phyloP scores from a whole-genome alignment of 2,888 invertebrate species.

The Sphaeridia pumilis region DNA sequence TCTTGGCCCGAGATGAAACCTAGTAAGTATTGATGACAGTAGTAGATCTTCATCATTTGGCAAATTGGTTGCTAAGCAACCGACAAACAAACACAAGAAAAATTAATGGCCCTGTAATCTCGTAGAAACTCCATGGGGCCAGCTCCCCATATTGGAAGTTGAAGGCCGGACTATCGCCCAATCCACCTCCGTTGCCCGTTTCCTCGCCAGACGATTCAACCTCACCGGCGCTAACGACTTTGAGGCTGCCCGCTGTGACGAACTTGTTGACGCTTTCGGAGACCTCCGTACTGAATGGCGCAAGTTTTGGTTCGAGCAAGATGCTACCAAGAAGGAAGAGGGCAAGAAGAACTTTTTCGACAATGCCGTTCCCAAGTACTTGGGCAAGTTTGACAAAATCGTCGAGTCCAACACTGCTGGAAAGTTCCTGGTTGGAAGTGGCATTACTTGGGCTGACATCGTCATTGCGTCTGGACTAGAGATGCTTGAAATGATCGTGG shows the following conservation, averaged over 20 bases:
- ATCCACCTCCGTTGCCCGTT: conserved; percentile 35
- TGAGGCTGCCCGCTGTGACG: conserved; percentile 24
- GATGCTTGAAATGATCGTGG: conserved; percentile 4
- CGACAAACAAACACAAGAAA: neutral
- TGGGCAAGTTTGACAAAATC: conserved; percentile 17
- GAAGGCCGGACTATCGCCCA: conserved; percentile 33
- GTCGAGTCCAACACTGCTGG: conserved; percentile 9
- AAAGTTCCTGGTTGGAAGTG: conserved; percentile 5
- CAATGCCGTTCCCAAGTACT: conserved; percentile 11
- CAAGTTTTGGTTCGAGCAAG: conserved; percentile 3
- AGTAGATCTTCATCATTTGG: neutral
- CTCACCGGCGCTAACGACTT: conserved; percentile 22
- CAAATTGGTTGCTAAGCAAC: neutral
- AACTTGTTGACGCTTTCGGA: conserved; percentile 17
- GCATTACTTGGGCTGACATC: conserved; percentile 15
- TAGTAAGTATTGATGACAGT: conserved; percentile 2
- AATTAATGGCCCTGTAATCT: too few relatives aligned
- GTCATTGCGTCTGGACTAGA: conserved; percentile 5
- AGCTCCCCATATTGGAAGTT: conserved; percentile 32
- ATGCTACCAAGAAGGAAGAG: conserved; percentile 10
- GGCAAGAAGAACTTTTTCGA: conserved; percentile 8
- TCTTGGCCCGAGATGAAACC: conserved; percentile 17
- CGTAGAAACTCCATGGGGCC: conserved; percentile 34
- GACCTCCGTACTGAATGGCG: conserved; percentile 13
- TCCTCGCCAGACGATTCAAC: conserved; percentile 32